phyloP scores from a whole-genome alignment of 2,888 invertebrate genomes.

The Diaprepes abbreviatus region DNA sequence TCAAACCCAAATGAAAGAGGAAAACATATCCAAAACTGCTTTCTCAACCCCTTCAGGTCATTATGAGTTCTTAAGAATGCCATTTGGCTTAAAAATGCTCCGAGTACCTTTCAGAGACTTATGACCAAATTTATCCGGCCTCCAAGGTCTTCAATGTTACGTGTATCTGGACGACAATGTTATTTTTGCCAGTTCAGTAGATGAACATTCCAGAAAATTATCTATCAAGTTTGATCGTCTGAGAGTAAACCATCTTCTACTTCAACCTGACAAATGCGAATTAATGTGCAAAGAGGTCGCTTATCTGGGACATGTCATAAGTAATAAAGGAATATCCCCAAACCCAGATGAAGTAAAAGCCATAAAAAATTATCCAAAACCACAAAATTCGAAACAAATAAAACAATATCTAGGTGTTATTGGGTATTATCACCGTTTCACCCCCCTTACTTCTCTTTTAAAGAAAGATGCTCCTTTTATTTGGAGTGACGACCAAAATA shows the following conservation, averaged over 20 bases:
- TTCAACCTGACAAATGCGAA: conserved; percentile 58
- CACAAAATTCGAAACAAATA: conserved; percentile 57
- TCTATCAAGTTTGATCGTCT: conserved; percentile 56
- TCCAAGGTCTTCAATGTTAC: conserved; percentile 43
- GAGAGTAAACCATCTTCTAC: conserved; percentile 49
- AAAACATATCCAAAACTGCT: conserved; percentile 61
- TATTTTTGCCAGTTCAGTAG: too few relatives aligned
- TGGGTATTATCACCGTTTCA: conserved; percentile 60
- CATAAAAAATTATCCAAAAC: conserved; percentile 55
- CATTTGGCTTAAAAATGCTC: too few relatives aligned
- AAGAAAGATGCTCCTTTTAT: conserved; percentile 43
- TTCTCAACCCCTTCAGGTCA: conserved; percentile 59
- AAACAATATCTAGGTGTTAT: conserved; percentile 59
- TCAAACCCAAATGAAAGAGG: conserved; percentile 58
- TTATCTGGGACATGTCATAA: too few relatives aligned
- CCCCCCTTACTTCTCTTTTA: conserved; percentile 53
- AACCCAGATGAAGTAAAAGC: conserved; percentile 58
- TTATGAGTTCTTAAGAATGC: conserved; percentile 59
- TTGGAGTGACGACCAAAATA: conserved; percentile 47
- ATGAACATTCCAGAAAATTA: conserved; percentile 56
- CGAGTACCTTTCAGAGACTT: too few relatives aligned
- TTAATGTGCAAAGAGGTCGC: too few relatives aligned
- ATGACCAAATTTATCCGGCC: too few relatives aligned
- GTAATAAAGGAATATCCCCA: conserved; percentile 61
- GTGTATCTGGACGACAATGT: too few relatives aligned